phyloP scores from a whole-genome alignment of 2,888 invertebrate species.

The Thecocarcelia acutangulata region DNA sequence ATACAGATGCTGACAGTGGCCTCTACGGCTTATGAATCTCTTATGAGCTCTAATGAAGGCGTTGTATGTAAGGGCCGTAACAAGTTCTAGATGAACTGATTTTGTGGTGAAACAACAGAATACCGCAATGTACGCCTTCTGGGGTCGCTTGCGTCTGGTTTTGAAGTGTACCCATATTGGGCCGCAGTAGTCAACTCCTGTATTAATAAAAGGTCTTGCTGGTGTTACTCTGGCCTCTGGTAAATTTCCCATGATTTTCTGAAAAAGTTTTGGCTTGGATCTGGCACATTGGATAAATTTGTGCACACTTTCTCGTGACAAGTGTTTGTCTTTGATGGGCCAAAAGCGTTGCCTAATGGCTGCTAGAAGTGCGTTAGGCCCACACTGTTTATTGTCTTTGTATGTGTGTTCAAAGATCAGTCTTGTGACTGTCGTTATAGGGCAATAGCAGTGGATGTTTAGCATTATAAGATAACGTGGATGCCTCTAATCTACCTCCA shows the following conservation, averaged over 20 bases:
- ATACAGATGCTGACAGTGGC: background rate
- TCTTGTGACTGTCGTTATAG: no score
- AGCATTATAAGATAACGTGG: no score
- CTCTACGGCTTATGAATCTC: background rate
- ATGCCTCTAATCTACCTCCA: no score
- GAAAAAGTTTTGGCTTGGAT: background rate
- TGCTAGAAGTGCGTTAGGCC: constrained; percentile 1
- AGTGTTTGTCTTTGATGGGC: background rate
- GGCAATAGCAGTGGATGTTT: no score
- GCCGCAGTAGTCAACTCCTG: background rate
- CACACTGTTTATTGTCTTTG: background rate
- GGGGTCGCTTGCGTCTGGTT: background rate
- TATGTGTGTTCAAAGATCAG: no score
- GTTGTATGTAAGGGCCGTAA: no score
- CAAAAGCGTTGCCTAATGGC: background rate
- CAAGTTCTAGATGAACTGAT: no score
- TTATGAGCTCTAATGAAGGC: background rate
- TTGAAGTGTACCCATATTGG: constrained; percentile 1
- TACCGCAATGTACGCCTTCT: no score
- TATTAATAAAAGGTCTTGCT: background rate
- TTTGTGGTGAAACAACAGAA: no score
- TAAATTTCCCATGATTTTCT: background rate
- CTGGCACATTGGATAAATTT: no score
- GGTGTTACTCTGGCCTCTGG: background rate
- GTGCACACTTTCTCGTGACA: background rate